Evolutionary conservation across 2,113 vertebrate species (phyloP).

Genomic region (Caretta caretta): DNA sequence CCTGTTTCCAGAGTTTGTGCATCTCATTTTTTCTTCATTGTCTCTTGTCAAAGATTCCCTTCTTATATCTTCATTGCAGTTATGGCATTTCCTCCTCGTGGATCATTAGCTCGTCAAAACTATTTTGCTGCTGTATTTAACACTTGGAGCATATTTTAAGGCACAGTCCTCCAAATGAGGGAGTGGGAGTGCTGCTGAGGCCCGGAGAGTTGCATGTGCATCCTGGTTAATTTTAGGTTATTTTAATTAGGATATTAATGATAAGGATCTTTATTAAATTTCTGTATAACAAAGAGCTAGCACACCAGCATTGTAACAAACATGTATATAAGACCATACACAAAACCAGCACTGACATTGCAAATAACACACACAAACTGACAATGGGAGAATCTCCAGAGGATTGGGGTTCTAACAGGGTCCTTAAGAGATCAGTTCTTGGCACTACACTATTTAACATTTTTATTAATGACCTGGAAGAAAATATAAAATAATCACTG

Average conservation of each 20-base stretch:
- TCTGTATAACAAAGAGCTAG: neutral
- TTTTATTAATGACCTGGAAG: neutral
- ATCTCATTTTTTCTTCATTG: neutral
- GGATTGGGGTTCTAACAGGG: neutral
- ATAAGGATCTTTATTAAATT: neutral
- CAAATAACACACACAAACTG: fast-evolving
- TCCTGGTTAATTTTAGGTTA: neutral
- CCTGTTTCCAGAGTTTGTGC: neutral
- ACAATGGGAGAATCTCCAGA: neutral
- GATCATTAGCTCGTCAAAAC: neutral
- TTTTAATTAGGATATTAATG: neutral
- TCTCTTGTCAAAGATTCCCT: neutral
- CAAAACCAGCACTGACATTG: neutral
- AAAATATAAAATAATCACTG: neutral
- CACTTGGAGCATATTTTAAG: neutral
- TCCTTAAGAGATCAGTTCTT: neutral
- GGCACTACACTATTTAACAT: neutral
- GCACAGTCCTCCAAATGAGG: neutral
- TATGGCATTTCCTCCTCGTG: fast-evolving
- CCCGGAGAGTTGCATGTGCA: neutral
- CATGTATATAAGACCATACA: fast-evolving
- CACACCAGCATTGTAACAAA: neutral
- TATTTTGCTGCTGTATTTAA: neutral
- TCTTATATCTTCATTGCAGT: neutral
- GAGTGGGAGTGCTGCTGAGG: neutral